Percentiles rank a stretch among this genome's conserved stretches.
Evolutionary conservation across 1,140 invertebrate genomes (phyloP).

Genomic region (Dreissena polymorpha): DNA sequence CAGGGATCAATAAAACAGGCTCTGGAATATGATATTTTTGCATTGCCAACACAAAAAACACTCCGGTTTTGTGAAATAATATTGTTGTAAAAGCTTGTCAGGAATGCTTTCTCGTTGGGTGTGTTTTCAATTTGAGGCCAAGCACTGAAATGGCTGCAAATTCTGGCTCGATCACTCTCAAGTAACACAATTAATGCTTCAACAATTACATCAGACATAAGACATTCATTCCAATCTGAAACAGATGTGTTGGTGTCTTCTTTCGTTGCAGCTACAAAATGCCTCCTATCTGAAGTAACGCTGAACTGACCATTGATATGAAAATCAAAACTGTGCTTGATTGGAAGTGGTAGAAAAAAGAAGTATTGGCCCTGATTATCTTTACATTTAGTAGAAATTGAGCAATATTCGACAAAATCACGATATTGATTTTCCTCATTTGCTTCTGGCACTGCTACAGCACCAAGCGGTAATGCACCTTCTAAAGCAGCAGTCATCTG

Average conservation of each 20-base stretch:
- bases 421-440: neutral
- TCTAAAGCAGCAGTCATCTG: neutral
- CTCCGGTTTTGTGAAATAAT: neutral
- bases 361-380: conserved; percentile 58
- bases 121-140: neutral
- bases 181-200: conserved; percentile 38
- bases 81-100: neutral
- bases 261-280: conserved; percentile 43
- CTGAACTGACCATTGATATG: conserved; percentile 67
- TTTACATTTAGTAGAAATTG: neutral
- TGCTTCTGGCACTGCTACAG: conserved; percentile 48
- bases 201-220: conserved; percentile 54
- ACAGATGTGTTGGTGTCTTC: conserved; percentile 51
- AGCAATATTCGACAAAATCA: neutral
- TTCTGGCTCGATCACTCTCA: neutral
- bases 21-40: neutral
- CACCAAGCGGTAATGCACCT: conserved; percentile 59
- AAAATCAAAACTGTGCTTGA: conserved; percentile 54
- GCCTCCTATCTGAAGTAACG: conserved; percentile 53
- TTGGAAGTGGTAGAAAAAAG: conserved; percentile 64
- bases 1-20: neutral
- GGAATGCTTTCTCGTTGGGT: neutral
- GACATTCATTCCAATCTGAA: conserved; percentile 65
- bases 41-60: neutral
- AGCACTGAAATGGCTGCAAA: neutral